A percentile compares a stretch with the other conserved stretches of the same genome.
Evolutionary conservation across 2,888 invertebrate species (phyloP).

Genomic region (Eristalinus sepulchralis): DNA sequence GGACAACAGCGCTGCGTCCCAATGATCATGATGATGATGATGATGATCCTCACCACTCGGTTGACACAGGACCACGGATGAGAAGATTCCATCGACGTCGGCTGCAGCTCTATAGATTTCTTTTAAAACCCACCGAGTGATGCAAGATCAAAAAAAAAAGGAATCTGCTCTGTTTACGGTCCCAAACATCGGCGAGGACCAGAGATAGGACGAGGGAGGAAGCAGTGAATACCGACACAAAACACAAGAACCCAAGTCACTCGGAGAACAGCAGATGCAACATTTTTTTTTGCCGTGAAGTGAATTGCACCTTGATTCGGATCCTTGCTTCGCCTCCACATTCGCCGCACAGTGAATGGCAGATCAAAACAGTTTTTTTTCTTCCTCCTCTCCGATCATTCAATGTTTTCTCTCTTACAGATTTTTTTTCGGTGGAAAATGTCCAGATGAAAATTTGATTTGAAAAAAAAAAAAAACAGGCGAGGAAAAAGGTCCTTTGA

Average conservation of each 20-base stretch:
- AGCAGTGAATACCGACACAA: conserved; percentile 30
- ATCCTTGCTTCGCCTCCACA: conserved; percentile 55
- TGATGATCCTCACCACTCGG: conserved; percentile 45
- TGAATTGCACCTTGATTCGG: conserved; percentile 74
- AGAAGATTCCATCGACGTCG: conserved; percentile 20
- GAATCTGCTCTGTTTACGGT: conserved; percentile 21
- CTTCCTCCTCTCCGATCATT: neutral
- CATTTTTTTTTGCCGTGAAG: conserved; percentile 66
- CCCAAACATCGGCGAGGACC: conserved; percentile 47
- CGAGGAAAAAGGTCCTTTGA: conserved; percentile 8
- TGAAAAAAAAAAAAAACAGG: conserved; percentile 29
- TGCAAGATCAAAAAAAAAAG: conserved; percentile 21
- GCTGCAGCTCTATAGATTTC: conserved; percentile 22
- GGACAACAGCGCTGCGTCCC: conserved; percentile 28
- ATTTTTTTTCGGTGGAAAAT: conserved; percentile 32
- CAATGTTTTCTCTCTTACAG: neutral
- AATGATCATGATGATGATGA: conserved; percentile 30
- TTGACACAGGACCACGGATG: conserved; percentile 6
- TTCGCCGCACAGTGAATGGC: conserved; percentile 41
- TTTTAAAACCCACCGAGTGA: conserved; percentile 25
- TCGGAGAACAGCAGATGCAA: conserved; percentile 66
- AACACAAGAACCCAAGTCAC: conserved; percentile 37
- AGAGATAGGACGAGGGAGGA: neutral
- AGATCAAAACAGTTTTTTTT: conserved; percentile 53
- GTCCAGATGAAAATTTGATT: conserved; percentile 69